Percentiles rank a stretch among this genome's conserved stretches.
Evolutionary conservation across 2,113 vertebrate genomes (phyloP).

Genomic region (Passer montanus): DNA sequence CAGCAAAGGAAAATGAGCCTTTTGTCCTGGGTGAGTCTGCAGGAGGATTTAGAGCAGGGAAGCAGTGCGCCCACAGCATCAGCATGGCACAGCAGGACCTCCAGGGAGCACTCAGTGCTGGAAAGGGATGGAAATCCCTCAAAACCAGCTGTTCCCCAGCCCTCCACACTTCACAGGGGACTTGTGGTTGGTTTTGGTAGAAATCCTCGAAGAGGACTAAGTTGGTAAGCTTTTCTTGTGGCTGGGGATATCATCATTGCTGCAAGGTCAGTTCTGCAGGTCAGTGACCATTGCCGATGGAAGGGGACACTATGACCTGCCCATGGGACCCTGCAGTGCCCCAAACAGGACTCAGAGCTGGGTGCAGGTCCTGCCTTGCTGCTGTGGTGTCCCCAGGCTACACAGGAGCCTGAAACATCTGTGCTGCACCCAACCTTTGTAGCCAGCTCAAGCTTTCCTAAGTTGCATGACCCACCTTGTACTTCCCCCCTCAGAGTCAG

Average conservation of each 20-base stretch:
- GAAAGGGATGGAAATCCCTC: neutral
- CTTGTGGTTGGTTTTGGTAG: neutral
- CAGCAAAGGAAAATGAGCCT: neutral
- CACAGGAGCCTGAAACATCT: neutral
- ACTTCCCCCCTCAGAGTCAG: neutral
- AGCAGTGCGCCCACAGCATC: neutral
- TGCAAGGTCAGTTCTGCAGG: neutral
- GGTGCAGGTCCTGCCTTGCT: neutral
- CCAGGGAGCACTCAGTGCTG: neutral
- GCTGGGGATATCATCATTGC: neutral
- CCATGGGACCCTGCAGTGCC: neutral
- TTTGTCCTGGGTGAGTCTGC: neutral
- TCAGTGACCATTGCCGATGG: neutral
- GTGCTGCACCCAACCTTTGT: neutral
- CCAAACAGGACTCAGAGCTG: neutral
- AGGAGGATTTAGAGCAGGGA: neutral
- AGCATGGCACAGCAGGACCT: neutral
- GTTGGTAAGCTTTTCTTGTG: neutral
- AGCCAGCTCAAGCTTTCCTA: neutral
- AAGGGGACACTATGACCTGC: neutral
- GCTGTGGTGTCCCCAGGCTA: neutral
- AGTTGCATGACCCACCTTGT: fast-evolving
- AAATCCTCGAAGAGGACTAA: neutral
- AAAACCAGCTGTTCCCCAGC: neutral
- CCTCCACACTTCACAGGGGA: neutral